Base-by-base conservation (phyloP, 2,113 vertebrate species). In the Chaetodon auriga region DNA sequence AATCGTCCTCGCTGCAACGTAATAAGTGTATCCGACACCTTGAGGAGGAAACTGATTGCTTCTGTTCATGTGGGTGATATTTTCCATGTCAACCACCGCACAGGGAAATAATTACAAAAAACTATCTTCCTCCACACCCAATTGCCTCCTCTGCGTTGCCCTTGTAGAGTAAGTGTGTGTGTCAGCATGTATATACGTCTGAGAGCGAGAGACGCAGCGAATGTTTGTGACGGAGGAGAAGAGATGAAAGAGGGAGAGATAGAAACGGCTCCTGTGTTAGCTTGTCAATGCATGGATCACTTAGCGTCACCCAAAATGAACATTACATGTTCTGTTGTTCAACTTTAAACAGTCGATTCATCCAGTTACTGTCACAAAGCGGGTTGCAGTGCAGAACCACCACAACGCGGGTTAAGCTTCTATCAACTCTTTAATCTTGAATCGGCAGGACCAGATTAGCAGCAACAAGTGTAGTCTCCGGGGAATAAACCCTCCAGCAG, bases 11-110 rank as follows among this genome's bases (percentile, higher is more conserved):
- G 55, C 2, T 61, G 68, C 57, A 12, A 55, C 12, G 16, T 81
- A 86, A 89, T 86, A 88, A 91, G 90, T 90, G 87, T 80, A 83
- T 87, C 90, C 25, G 79, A 92, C 90, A 91, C 88, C 90, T 91
- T 81, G 83, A 92, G 85, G 90, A 90, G 83, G 80, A 84, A 91
- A 86, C 81, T 84, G 91, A 91, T 91, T 92, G 81, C 90, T 90
- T 92, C 90, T 89, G 90, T 91, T 90, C 87, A 76, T 65, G 72
- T 82, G 83, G 82, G 70, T 81, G 75, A 87, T 80, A 76, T 83
- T 90, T 84, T 90, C 83, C 75, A 57, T 89, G 86, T 87, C 57
- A 69, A 64, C 79, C 53, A 55, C 55, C 1, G 35, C 10, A 10
- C 5, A 2, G 43, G 41, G 53, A 83, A 82, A 86, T 91, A 82